Evolutionary conservation across 2,797 vertebrate genomes (phyloP).

Genomic region (Ciconia nigra): DNA sequence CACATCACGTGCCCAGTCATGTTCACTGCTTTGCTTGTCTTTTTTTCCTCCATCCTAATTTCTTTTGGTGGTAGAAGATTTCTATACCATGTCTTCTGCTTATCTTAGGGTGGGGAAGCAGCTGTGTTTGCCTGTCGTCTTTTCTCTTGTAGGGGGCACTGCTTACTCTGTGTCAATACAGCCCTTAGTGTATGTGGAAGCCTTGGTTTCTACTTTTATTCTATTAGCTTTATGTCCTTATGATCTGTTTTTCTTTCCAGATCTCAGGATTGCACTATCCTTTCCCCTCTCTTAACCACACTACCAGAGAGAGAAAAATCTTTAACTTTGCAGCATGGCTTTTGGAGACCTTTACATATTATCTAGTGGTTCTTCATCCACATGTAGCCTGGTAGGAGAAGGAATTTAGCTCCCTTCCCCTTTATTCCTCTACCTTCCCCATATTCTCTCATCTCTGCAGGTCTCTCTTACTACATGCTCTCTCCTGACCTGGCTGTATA

Average conservation of each 20-base stretch:
- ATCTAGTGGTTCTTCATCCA: neutral
- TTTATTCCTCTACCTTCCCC: neutral
- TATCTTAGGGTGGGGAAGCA: slow-evolving; percentile 25
- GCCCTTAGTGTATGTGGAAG: neutral
- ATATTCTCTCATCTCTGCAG: neutral
- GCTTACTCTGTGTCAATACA: slow-evolving; percentile 44
- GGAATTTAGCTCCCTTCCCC: neutral
- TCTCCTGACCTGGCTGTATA: neutral
- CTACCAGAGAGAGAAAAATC: neutral
- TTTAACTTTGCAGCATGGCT: neutral
- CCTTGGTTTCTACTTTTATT: slow-evolving; percentile 21
- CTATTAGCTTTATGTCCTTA: neutral
- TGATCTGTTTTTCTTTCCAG: neutral
- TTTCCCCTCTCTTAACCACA: neutral
- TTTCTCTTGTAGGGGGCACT: slow-evolving; percentile 25
- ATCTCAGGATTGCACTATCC: neutral
- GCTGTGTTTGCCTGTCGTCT: slow-evolving; percentile 45
- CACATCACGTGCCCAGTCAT: neutral
- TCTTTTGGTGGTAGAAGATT: neutral
- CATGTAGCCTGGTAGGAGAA: neutral
- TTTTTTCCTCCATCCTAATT: neutral
- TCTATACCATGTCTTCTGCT: slow-evolving; percentile 5
- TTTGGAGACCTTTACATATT: neutral
- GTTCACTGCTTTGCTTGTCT: neutral
- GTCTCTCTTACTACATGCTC: neutral